phyloP scores from a whole-genome alignment of 2,888 invertebrate species.

The Lasioglossum malachurum region DNA sequence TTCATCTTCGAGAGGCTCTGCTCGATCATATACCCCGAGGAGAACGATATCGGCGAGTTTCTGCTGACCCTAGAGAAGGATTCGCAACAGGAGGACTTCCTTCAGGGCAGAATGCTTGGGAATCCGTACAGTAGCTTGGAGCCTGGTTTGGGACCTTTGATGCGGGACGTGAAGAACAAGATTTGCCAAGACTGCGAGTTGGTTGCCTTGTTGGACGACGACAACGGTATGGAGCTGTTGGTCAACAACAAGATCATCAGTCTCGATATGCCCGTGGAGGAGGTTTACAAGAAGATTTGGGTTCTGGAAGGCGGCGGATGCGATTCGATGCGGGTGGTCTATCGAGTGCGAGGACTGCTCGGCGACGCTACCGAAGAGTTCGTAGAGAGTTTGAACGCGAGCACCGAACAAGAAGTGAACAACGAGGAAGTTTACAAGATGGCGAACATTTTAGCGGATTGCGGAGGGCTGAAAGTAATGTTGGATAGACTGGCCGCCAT shows the following conservation, averaged over 20 bases:
- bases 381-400: constrained; percentile 96
- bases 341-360: constrained; percentile 98
- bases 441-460: constrained; percentile 94
- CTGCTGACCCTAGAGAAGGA: constrained; percentile 98
- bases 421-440: constrained; percentile 97
- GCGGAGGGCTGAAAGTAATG: constrained; percentile 93
- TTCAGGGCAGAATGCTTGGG: constrained; percentile 98
- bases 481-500: constrained; percentile 94
- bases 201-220: constrained; percentile 98
- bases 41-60: constrained; percentile 98
- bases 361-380: constrained; percentile 99
- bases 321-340: constrained; percentile 98
- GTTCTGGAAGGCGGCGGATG: constrained; percentile 95
- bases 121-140: constrained; percentile 98
- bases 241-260: constrained; percentile 99
- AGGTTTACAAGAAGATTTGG: constrained; percentile 92
- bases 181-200: constrained; percentile 99
- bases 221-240: constrained; percentile 98
- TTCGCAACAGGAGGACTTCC: constrained; percentile 99
- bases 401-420: constrained; percentile 94
- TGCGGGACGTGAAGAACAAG: constrained; percentile 99
- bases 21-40: constrained; percentile 98
- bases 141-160: constrained; percentile 97
- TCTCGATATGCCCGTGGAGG: constrained; percentile 97
- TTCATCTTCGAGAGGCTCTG: constrained; percentile 99